Percentiles rank a stretch among this genome's conserved stretches.
These are phyloP conservation scores for Cepaea nemoralis DNA, from an alignment of 1,140 invertebrate genomes.

Conservation along the genomic window DNA sequence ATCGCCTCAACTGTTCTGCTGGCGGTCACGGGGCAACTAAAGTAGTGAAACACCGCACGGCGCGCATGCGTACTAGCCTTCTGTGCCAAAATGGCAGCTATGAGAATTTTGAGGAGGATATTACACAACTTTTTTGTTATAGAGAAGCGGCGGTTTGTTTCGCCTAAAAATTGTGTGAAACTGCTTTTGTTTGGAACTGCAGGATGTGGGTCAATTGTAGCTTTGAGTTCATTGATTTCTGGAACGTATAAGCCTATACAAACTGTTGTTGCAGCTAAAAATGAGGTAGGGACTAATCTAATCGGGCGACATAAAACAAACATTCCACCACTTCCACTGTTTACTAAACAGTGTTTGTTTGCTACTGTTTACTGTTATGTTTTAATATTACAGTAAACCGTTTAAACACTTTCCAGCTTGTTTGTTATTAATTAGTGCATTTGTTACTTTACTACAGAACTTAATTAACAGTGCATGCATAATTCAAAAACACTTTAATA, in stretches of 20 bases:
- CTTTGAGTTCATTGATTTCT: background rate
- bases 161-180: background rate
- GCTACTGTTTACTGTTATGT: no score
- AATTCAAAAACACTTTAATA: no score
- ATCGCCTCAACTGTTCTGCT: constrained; percentile 9
- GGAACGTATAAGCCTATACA: background rate
- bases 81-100: constrained; percentile 5
- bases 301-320: no score
- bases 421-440: no score
- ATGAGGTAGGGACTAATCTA: constrained; percentile 1
- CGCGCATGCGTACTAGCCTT: background rate
- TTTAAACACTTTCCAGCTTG: no score
- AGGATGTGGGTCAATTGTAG: background rate
- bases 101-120: background rate
- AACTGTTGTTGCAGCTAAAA: background rate
- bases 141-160: background rate
- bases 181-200: background rate
- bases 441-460: no score
- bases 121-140: background rate
- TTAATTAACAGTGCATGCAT: no score
- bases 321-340: no score
- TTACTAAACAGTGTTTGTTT: no score
- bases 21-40: constrained; percentile 9
- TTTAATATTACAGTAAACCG: no score
- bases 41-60: background rate